Percentiles rank a stretch among this genome's conserved stretches.
phyloP scores from a whole-genome alignment of 2,888 invertebrate genomes.

The Drosophila eohydei region DNA sequence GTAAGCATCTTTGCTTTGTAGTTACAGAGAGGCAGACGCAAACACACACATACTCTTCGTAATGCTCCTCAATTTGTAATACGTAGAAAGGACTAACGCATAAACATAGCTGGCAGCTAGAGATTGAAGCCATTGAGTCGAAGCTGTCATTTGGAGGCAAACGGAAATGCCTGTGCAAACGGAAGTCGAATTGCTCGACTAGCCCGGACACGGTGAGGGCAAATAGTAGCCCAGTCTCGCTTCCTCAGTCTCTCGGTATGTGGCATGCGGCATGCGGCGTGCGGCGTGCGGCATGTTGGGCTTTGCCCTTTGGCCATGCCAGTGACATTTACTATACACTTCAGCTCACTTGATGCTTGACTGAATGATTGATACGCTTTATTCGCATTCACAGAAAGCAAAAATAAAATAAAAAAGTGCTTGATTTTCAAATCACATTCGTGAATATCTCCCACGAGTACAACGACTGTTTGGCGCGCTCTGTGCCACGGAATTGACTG shows the following conservation, averaged over 20 bases:
- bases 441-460: conserved; percentile 47
- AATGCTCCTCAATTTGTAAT: conserved; percentile 53
- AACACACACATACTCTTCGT: conserved; percentile 4
- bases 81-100: conserved; percentile 36
- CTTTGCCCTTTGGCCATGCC: conserved; percentile 32
- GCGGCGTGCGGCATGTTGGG: conserved; percentile 20
- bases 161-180: conserved; percentile 68
- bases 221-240: not conserved
- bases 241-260: not conserved
- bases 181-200: conserved; percentile 56
- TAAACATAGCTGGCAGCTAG: conserved; percentile 24
- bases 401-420: conserved; percentile 16
- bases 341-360: conserved; percentile 73
- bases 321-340: conserved; percentile 79
- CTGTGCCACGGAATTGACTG: conserved; percentile 45
- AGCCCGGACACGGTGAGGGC: conserved; percentile 16
- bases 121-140: conserved; percentile 22
- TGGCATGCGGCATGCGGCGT: conserved; percentile 3
- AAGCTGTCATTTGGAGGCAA: conserved; percentile 34
- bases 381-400: conserved; percentile 58
- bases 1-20: conserved; percentile 24
- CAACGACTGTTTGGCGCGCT: conserved; percentile 6
- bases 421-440: conserved; percentile 79
- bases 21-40: not conserved
- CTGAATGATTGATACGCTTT: conserved; percentile 80